Conservation (phyloP, 2,797 vertebrate genomes). For the Perodicticus potto region DNA sequence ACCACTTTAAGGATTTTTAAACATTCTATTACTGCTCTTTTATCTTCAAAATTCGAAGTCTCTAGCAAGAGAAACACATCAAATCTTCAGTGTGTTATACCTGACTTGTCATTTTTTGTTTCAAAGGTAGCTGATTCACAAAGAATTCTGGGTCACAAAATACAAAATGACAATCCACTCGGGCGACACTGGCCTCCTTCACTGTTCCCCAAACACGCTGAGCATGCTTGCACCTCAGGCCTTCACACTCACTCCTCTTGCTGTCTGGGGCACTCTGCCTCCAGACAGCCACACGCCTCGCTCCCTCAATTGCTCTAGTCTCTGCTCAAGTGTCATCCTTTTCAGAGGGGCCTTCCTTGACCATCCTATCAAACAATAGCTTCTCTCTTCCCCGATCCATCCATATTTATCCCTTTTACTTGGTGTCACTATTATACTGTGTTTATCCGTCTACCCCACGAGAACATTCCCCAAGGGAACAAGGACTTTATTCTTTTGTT, state of each 20-base stretch:
- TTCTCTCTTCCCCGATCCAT: neutral
- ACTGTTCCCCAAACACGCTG: neutral
- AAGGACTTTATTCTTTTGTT: neutral
- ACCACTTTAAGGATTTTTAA: neutral
- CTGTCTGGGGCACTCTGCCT: neutral
- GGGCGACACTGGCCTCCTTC: neutral
- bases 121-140: constrained; percentile 69
- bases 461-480: neutral
- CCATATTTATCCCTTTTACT: neutral
- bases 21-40: neutral
- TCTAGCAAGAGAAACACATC: neutral
- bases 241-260: neutral
- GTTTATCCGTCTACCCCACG: neutral
- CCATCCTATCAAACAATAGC: neutral
- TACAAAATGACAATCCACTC: constrained; percentile 55
- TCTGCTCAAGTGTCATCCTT: constrained; percentile 31
- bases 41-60: constrained; percentile 38
- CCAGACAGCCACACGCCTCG: accelerated
- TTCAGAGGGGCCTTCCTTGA: neutral
- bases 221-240: neutral
- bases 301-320: neutral
- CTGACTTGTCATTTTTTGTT: constrained; percentile 40
- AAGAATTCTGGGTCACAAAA: constrained; percentile 74
- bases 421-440: neutral
- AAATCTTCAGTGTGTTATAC: neutral